Conservation (phyloP, 1,140 invertebrate species). For the Hyles vespertilio region DNA sequence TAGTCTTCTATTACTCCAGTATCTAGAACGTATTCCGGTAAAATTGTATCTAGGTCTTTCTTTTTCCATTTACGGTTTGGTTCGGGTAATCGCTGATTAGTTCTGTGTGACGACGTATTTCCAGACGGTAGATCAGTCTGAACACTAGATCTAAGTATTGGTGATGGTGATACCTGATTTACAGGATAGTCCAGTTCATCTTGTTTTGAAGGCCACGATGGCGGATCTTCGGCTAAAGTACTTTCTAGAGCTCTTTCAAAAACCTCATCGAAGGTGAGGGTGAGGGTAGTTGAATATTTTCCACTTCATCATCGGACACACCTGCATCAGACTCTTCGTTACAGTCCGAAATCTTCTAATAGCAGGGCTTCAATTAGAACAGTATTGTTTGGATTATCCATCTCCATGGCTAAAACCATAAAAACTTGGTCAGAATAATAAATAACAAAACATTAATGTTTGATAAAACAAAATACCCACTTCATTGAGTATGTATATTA, state of each 20-base stretch:
- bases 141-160: conserved; percentile 34
- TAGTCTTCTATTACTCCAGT: no score
- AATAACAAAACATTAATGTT: conserved; percentile 12
- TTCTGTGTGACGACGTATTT: no score
- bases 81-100: no score
- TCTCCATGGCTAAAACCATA: conserved; percentile 35
- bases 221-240: conserved; percentile 29
- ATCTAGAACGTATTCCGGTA: no score
- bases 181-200: conserved; percentile 27
- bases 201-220: conserved; percentile 32
- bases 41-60: no score
- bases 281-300: conserved; percentile 36
- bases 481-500: conserved; percentile 33
- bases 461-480: conserved; percentile 9
- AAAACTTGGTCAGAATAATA: conserved; percentile 14
- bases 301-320: conserved; percentile 25
- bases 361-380: conserved; percentile 37
- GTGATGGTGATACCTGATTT: conserved; percentile 31
- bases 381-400: conserved; percentile 35
- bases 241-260: conserved; percentile 36
- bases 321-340: conserved; percentile 34
- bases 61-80: no score
- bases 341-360: conserved; percentile 39
- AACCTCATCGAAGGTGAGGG: conserved; percentile 31
- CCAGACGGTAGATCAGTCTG: conserved; percentile 19